Conservation (phyloP, 2,888 invertebrate species). For the Perdita meconis region DNA sequence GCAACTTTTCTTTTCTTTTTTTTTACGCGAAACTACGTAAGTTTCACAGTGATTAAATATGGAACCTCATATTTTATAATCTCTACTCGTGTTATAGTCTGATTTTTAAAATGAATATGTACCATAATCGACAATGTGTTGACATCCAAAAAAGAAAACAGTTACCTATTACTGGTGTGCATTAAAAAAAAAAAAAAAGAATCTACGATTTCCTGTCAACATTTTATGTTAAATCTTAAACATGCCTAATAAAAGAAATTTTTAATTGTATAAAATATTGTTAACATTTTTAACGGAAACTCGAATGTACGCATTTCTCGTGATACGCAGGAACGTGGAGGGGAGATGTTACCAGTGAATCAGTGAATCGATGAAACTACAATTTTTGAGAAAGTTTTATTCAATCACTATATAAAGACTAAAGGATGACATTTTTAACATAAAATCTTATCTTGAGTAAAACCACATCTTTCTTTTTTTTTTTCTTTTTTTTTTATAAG, state of each 20-base stretch:
- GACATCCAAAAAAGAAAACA: conserved; percentile 64
- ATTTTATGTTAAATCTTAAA: conserved; percentile 82
- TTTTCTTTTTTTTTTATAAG: conserved; percentile 54
- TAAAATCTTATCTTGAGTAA: conserved; percentile 78
- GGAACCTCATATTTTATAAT: conserved; percentile 64
- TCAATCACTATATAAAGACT: conserved; percentile 80
- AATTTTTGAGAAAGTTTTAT: conserved; percentile 80
- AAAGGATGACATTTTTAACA: conserved; percentile 81
- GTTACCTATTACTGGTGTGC: conserved; percentile 70
- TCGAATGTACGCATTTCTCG: neutral
- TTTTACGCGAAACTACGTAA: conserved; percentile 50
- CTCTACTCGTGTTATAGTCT: conserved; percentile 72
- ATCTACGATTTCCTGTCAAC: conserved; percentile 76
- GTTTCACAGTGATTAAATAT: conserved; percentile 43
- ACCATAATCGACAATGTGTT: conserved; percentile 71
- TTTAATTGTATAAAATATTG: conserved; percentile 74
- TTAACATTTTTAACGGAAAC: conserved; percentile 51
- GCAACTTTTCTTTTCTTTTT: conserved; percentile 19
- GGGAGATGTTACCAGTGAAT: conserved; percentile 20
- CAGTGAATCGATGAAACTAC: conserved; percentile 23
- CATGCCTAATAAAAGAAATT: conserved; percentile 81
- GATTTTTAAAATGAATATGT: conserved; percentile 74
- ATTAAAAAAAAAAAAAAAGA: conserved; percentile 69
- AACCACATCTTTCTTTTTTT: conserved; percentile 64
- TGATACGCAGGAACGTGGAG: neutral